Evolutionary conservation across 2,888 invertebrate genomes (phyloP), one percentile per base, ranked within the genome.

Genomic region (Dolichomitus sp.): DNA sequence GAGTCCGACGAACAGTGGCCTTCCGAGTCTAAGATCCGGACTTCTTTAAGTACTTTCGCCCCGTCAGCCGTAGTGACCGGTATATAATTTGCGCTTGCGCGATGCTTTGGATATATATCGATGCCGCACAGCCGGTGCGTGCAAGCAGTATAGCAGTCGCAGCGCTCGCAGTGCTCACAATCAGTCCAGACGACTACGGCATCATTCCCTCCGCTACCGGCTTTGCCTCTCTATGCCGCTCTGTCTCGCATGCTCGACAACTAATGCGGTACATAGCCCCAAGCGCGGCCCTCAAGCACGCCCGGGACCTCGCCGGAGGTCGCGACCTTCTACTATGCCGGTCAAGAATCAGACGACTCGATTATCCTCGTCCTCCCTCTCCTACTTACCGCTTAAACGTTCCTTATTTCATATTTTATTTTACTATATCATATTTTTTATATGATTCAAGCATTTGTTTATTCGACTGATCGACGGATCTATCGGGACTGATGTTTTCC

Each of bases 1-100:
- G 89, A 89, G 91, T 90, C 88, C 81, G 86, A 87, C 87, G 87
- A 89, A 90, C 87, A 91, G 88, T 93, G 92, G 92, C 90, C 93
- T 92, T 92, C 89, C 86, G 80, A 80, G 76, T 85, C 87, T 80
- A 88, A 88, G 88, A 88, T 89, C 83, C 88, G 88, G 86, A 89
- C 89, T 90, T 89, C 89, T 93, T 92, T 93, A 93, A 92, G 90
- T 92, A 92, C 92, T 91, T 91, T 92, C 91, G 90, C 89, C 87
- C 84, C 84, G 87, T 75, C 66, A 72, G 61, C 72, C 69, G 72
- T 76, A 85, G 73, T 75, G 84, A 52, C 80, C 66, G 76, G 75
- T 65, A 57, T 50, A 68, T 73, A 72, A 80, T 73, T 83, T 63
- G 88, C 90, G 90, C 92, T 88, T 90, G 92, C 91, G 91, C 89